Evolutionary conservation across 2,113 vertebrate genomes (phyloP), one percentile per base, ranked within the genome.

Genomic region (Phyllopteryx taeniolatus): DNA sequence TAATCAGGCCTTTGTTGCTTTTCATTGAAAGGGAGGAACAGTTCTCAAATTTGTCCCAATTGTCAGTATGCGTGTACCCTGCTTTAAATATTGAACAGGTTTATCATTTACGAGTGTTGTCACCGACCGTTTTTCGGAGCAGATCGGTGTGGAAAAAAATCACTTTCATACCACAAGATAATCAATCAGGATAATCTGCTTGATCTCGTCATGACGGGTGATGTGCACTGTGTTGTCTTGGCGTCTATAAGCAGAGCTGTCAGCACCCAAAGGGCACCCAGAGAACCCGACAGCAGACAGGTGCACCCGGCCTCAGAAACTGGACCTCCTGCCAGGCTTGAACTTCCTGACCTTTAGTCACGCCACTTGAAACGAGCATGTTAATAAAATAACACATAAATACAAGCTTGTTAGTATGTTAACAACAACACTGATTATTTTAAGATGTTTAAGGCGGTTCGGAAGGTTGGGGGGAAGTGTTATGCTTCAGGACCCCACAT

Each of bases 171-270:
- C 35, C 35, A 5, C 35, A 39, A 39, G 35, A 39, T 39, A 39
- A 39, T 39, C 35, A 39, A 39, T 27, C 27, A 27, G 27, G 35
- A 39, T 39, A 6, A 39, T 39, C 35, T 39, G 20, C n/a, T 22
- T 57, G 56, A 27, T 3, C n/a, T 31, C 2, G 56, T 31, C 10
- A 31, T 59, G 56, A 14, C 4, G 12, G 22, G 3, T 5, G 22
- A 9, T 3, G 12, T 59, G 56, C 56, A 5, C 56, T 27, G 22
- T 12, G 42, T n/a, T 65, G 62, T 65, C 61, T 63, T n/a, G 17
- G 39, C 35, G 33, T 63, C 62, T 14, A 44, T 44, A 65, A 65
- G 62, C 42, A 65, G 62, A 65, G 42, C 62, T 65, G 62, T 65
- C 62, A 65, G 42, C 62, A 14, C 62, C 12, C 17, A 63, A 63